These are phyloP conservation scores for Horisme vitalbata DNA, from an alignment of 2,888 invertebrate species.

Conservation along the genomic window DNA sequence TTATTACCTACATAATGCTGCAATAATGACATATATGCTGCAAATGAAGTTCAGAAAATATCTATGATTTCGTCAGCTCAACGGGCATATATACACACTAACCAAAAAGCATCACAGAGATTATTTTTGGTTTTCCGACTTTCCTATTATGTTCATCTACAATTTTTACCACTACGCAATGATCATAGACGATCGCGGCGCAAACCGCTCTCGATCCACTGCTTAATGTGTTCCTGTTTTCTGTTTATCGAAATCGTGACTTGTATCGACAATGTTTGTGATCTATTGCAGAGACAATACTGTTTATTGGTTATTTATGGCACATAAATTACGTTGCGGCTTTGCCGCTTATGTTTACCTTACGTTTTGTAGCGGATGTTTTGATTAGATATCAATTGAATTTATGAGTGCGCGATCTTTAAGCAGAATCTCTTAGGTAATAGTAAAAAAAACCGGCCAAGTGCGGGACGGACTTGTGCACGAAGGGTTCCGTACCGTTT, in stretches of 20 bases:
- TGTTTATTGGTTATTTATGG: constrained; percentile 42
- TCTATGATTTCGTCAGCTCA: too few relatives aligned
- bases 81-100: too few relatives aligned
- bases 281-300: constrained; percentile 26
- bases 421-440: too few relatives aligned
- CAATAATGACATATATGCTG: too few relatives aligned
- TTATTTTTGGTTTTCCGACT: too few relatives aligned
- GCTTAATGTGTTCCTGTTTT: constrained; percentile 55
- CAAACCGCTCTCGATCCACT: constrained; percentile 52
- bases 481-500: too few relatives aligned
- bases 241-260: constrained; percentile 72
- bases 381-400: constrained; percentile 18
- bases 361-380: constrained; percentile 8
- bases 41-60: too few relatives aligned
- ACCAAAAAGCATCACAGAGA: too few relatives aligned
- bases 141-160: not conserved
- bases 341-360: constrained; percentile 5
- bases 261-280: constrained; percentile 50
- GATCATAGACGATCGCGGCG: constrained; percentile 42
- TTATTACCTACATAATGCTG: too few relatives aligned
- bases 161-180: not conserved
- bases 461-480: too few relatives aligned
- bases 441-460: too few relatives aligned
- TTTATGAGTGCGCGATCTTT: constrained; percentile 6
- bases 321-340: constrained; percentile 33